These are phyloP conservation scores for Brachionus plicatilis DNA, from an alignment of 1,140 invertebrate species.

Conservation along the genomic window DNA sequence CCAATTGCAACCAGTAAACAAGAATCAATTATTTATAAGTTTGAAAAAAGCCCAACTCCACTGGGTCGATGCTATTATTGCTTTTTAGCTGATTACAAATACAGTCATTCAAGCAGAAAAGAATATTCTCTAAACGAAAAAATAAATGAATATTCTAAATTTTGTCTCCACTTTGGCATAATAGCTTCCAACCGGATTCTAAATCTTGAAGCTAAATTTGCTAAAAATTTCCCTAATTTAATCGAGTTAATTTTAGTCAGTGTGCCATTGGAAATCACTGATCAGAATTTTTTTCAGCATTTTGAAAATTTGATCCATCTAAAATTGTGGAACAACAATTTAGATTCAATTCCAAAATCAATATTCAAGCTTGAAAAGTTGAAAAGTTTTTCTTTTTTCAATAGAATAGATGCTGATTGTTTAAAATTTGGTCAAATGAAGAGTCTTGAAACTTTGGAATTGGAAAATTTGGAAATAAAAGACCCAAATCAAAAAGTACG, in stretches of 20 bases:
- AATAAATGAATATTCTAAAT: not conserved
- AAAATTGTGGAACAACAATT: not conserved
- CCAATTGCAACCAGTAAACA: not conserved
- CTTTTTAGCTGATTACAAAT: not conserved
- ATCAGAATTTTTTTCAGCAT: not conserved
- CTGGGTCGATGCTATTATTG: not conserved
- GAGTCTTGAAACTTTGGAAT: not conserved
- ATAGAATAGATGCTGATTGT: not conserved
- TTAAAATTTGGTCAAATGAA: not conserved
- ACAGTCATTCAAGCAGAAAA: not conserved
- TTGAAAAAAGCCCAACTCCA: not conserved
- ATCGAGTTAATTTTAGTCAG: not conserved
- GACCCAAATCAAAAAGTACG: not conserved
- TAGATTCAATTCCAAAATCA: not conserved
- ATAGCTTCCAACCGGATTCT: not conserved
- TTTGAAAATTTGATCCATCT: not conserved
- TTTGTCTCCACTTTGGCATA: not conserved
- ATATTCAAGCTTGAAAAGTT: not conserved
- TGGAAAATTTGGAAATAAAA: not conserved
- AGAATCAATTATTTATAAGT: not conserved
- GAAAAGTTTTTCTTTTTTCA: not conserved
- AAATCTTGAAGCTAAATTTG: not conserved
- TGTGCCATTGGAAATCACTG: not conserved
- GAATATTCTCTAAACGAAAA: not conserved
- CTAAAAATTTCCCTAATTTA: not conserved